A percentile compares a stretch with the other conserved stretches of the same genome.
Conservation (phyloP, 2,113 vertebrate species). For the Motacilla tschutschensis region DNA sequence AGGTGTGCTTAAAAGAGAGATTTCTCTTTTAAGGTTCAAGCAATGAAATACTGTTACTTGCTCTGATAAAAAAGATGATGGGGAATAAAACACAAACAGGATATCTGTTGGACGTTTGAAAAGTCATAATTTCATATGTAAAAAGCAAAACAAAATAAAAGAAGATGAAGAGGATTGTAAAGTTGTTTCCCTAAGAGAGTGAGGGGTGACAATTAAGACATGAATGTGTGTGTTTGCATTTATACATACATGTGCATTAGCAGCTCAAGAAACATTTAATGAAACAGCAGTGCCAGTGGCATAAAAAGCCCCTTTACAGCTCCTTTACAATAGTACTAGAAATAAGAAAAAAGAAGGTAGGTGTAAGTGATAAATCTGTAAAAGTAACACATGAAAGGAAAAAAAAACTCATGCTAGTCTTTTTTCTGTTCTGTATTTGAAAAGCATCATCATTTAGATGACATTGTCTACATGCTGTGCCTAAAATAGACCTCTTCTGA, state of each 20-base stretch:
- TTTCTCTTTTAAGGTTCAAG: background rate
- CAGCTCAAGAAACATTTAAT: background rate
- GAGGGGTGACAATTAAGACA: background rate
- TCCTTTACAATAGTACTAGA: background rate
- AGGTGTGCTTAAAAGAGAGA: background rate
- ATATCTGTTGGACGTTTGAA: background rate
- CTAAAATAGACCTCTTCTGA: background rate
- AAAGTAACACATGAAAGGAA: background rate
- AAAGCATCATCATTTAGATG: background rate
- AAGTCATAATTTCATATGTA: background rate
- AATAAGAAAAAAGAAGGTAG: background rate
- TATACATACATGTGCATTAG: fast-evolving
- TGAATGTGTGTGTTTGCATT: background rate
- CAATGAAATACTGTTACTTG: background rate
- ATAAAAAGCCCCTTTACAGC: background rate
- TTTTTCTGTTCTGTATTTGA: background rate
- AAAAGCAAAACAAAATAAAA: background rate
- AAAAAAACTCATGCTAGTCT: background rate
- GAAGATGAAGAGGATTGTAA: background rate
- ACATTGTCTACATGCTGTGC: background rate
- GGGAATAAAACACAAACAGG: background rate
- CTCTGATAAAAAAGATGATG: background rate
- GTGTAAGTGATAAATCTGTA: background rate
- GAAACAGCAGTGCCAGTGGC: background rate
- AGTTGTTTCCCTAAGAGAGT: background rate